Base-by-base conservation (phyloP, 2,113 vertebrate species). In the Oryzias melastigma region DNA sequence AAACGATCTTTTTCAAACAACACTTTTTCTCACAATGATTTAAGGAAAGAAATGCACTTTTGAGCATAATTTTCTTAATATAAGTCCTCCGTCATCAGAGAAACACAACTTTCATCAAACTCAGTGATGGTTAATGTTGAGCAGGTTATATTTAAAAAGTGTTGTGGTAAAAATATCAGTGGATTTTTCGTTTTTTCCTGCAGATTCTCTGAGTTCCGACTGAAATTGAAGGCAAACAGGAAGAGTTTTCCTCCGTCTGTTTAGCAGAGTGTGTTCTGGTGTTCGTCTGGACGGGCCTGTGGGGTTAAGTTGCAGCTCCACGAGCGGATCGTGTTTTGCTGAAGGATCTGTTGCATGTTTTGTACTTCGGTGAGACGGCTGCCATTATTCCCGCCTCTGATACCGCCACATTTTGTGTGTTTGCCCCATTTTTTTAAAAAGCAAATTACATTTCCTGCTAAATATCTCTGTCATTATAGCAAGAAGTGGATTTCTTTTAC, bases 291-390 rank as follows among this genome's bases (percentile, higher is more conserved):
- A 65, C 47, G 55, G 56, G 65, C 48, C 53, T 58, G 42, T 45
- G 48, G 66, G 70, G 52, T 85, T 57, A 44, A 59, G 65, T 87
- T 83, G 50, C 84, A 67, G 65, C 54, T 56, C 27, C 5, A n/a
- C 10, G 45, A 44, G 17, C 60, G 54, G 54, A 62, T 58, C 67
- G 62, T 14, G 57, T 42, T 52, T 67, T 70, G 17, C 41, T 10
- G 1, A 25, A 58, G 53, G 79, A 78, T 80, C 68, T 22, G 45
- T 82, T 86, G 69, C 77, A 49, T 1, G 65, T 78, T 65, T 71
- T 7, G 19, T 76, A 62, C 53, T 58, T 75, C 53, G 71, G 49
- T 16, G 24, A 47, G 68, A 57, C 55, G 53, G 35, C 35, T 35
- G 35, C 35, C 35, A 35, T 35, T 35, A 8, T 35, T 35, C 29